Evolutionary conservation across 2,797 vertebrate species (phyloP).

Genomic region (Leontocebus nigricollis): DNA sequence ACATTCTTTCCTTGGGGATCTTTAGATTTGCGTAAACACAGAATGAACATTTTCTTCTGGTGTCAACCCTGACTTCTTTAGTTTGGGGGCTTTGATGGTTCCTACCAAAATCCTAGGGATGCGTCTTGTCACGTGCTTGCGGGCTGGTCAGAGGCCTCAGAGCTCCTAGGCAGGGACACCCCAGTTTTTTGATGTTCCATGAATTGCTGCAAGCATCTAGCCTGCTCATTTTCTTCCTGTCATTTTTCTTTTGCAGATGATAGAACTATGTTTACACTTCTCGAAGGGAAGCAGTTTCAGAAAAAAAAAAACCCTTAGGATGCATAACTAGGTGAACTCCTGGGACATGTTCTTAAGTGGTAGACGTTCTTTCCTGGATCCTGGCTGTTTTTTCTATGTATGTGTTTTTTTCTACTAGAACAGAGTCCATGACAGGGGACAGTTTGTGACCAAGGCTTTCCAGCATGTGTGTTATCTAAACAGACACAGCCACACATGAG

Average conservation of each 20-base stretch:
- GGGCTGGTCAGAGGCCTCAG: background rate
- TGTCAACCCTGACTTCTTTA: background rate
- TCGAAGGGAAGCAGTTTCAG: background rate
- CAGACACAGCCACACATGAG: background rate
- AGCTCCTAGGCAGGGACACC: background rate
- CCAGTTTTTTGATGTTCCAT: accelerated
- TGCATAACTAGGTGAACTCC: background rate
- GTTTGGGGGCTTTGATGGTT: background rate
- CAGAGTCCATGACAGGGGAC: background rate
- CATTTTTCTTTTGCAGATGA: background rate
- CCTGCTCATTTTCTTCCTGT: background rate
- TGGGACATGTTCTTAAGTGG: background rate
- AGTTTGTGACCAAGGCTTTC: background rate
- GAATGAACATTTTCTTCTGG: background rate
- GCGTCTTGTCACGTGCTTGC: background rate
- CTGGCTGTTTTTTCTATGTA: background rate
- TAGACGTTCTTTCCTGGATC: background rate
- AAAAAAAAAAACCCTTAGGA: background rate
- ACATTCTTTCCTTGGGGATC: background rate
- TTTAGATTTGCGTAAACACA: background rate
- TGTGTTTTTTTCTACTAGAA: background rate
- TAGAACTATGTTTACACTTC: background rate
- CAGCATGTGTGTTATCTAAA: background rate
- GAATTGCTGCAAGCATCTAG: background rate
- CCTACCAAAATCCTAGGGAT: background rate